phyloP scores from a whole-genome alignment of 2,113 vertebrate genomes.

The Poicephalus meyeri region DNA sequence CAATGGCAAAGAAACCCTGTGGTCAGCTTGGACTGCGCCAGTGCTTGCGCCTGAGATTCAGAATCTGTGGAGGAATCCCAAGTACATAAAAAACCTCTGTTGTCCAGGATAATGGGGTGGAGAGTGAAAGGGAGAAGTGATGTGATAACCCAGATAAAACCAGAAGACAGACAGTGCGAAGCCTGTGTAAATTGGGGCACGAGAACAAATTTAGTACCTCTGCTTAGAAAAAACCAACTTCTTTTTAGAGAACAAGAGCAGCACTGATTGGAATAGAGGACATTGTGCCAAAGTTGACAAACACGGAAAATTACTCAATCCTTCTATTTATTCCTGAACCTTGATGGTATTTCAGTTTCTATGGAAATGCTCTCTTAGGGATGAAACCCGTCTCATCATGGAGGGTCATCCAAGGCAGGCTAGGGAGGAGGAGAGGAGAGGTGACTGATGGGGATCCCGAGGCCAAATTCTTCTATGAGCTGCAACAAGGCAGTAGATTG shows the following conservation, averaged over 20 bases:
- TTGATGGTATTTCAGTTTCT: constrained; percentile 16
- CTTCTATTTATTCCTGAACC: constrained; percentile 10
- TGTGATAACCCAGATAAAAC: neutral
- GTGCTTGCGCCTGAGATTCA: fast-evolving
- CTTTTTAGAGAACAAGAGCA: neutral
- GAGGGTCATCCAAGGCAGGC: neutral
- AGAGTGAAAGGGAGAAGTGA: neutral
- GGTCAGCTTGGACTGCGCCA: fast-evolving
- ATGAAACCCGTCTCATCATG: neutral
- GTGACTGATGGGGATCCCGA: neutral
- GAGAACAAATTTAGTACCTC: neutral
- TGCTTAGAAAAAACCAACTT: neutral
- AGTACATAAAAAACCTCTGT: neutral
- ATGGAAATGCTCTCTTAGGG: constrained; percentile 2
- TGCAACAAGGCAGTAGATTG: neutral
- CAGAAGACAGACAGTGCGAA: neutral
- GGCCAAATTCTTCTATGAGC: neutral
- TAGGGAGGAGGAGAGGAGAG: neutral
- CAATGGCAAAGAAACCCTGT: neutral
- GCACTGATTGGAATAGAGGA: neutral
- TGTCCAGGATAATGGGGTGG: neutral
- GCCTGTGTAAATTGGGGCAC: neutral
- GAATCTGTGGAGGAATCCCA: neutral
- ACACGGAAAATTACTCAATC: constrained; percentile 18
- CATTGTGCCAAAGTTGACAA: constrained; percentile 43